Evolutionary conservation across 2,113 vertebrate species (phyloP), one percentile per base, ranked within the genome.

Genomic region (Osmerus eperlanus): DNA sequence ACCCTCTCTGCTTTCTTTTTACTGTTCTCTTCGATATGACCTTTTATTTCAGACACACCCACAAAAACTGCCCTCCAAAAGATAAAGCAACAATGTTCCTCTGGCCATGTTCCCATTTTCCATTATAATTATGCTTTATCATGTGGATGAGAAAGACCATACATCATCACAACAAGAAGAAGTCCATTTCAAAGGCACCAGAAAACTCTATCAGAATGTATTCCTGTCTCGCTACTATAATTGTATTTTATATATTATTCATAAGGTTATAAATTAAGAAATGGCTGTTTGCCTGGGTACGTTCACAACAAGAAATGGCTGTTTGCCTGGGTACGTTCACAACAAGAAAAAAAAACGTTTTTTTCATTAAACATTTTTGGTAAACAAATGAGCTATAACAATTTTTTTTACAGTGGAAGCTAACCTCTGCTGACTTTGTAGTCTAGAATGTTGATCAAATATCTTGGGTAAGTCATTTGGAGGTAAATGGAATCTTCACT

Each of bases 101-200:
- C 70, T 87, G 82, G 80, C 65, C 55, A 4, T 51, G 56, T 56
- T 78, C 78, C 77, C 71, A 56, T 70, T 82, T 74, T 78, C 82
- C 75, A 83, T 84, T 84, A 77, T 70, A 86, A 87, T 85, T 73
- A 80, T 56, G 28, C 51, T 80, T 81, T 72, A 83, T 84, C 73
- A 78, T 83, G 36, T 74, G 53, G 70, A 73, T 58, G 72, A 81
- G 32, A 75, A 47, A 68, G 66, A 65, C 69, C 52, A 19, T 47
- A 54, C n/a, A 83, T 77, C 74, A 72, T 65, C 65, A 62, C 58
- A 15, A 68, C 28, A 29, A 52, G 56, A 23, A 59, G 18, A 75
- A 71, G 69, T 71, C 67, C 8, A 61, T 73, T 67, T 75, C 64
- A 77, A 82, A 77, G 80, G 32, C 59, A 71, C 65, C 76, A 55